Evolutionary conservation across 1,140 invertebrate species (phyloP).

Genomic region (Euglossa dilemma): DNA sequence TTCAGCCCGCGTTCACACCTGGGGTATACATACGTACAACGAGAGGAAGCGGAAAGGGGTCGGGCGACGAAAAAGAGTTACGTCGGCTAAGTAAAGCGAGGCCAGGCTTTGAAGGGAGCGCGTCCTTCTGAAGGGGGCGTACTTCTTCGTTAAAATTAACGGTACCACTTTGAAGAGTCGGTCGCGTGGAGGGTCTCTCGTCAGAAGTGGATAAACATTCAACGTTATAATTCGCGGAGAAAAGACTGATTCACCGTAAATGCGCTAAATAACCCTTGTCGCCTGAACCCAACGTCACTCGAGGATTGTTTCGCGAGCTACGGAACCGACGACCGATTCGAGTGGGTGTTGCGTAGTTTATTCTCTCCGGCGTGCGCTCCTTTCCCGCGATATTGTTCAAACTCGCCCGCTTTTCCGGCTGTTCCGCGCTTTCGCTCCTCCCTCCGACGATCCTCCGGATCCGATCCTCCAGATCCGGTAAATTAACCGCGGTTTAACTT

Average conservation of each 20-base stretch:
- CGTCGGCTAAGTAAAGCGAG: constrained; percentile 64
- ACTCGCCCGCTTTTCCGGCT: too few relatives aligned
- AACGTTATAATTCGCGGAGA: constrained; percentile 46
- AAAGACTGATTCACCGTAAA: constrained; percentile 42
- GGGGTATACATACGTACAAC: constrained; percentile 39
- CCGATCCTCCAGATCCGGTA: too few relatives aligned
- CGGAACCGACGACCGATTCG: background rate
- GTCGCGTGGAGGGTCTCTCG: constrained; percentile 43
- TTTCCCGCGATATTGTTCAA: too few relatives aligned
- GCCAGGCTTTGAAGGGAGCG: constrained; percentile 47
- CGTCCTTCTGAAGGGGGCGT: constrained; percentile 52
- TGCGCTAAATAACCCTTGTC: constrained; percentile 37
- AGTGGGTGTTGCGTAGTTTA: background rate
- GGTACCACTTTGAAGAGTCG: constrained; percentile 40
- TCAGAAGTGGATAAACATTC: constrained; percentile 54
- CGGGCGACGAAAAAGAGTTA: constrained; percentile 70
- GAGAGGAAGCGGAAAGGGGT: constrained; percentile 12
- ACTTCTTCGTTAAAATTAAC: constrained; percentile 58
- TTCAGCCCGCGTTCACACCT: constrained; percentile 36
- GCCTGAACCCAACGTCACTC: background rate
- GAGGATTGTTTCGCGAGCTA: background rate
- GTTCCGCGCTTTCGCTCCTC: too few relatives aligned
- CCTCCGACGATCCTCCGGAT: too few relatives aligned
- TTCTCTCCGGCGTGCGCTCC: background rate
- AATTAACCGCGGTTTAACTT: too few relatives aligned